Conservation (phyloP, 1,140 invertebrate genomes). For the Pseudachorutes palmiensis region DNA sequence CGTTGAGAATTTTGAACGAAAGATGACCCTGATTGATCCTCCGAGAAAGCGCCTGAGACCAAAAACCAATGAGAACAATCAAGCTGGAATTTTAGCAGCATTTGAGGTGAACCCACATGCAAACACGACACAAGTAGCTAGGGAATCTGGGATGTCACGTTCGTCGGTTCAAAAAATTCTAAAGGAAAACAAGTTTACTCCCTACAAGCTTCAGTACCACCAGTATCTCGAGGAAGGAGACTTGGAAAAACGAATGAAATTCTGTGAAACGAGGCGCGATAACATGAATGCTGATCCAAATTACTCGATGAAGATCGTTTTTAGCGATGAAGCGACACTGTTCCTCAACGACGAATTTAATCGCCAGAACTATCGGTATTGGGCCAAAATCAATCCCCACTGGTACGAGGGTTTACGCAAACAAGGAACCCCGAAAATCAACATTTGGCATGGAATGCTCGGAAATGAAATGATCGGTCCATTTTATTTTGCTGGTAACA, state of each 20-base stretch:
- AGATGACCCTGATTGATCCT: no score
- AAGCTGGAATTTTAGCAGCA: neutral
- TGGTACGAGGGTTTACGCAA: slow-evolving; percentile 34
- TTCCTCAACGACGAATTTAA: slow-evolving; percentile 38
- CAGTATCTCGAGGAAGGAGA: neutral
- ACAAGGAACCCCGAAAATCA: slow-evolving; percentile 40
- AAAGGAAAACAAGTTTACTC: neutral
- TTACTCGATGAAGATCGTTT: neutral
- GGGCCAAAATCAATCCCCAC: slow-evolving; percentile 38
- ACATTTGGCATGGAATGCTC: slow-evolving; percentile 41
- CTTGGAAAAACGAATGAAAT: neutral
- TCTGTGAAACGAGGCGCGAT: neutral
- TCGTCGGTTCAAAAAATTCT: neutral
- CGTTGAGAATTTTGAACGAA: no score
- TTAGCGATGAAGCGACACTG: slow-evolving; percentile 34
- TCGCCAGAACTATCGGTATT: slow-evolving; percentile 30
- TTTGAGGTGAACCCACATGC: neutral
- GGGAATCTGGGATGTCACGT: neutral
- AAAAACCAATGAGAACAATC: neutral
- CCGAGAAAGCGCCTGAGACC: neutral
- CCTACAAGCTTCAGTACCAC: slow-evolving; percentile 1
- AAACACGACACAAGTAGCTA: neutral
- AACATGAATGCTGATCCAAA: neutral
- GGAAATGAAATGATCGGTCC: slow-evolving; percentile 39
- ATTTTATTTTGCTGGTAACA: slow-evolving; percentile 39